These are phyloP conservation scores for Protobothrops mucrosquamatus DNA, from an alignment of 2,113 vertebrate genomes.

Conservation along the genomic window DNA sequence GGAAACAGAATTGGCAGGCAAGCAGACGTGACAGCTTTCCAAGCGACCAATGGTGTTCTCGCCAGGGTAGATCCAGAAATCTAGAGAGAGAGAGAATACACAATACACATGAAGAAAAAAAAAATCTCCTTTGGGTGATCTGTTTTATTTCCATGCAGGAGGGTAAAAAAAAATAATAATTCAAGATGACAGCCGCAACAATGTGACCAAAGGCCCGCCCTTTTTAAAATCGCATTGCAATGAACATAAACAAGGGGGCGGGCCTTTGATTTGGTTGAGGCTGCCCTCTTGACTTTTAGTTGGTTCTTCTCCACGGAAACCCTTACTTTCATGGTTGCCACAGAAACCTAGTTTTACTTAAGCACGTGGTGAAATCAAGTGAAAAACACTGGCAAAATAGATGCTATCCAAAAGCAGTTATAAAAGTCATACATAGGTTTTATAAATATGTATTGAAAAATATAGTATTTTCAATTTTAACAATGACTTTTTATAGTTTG, in stretches of 20 bases:
- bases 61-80: slow-evolving; percentile 79
- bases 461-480: too few relatives aligned
- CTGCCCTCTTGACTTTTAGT: background rate
- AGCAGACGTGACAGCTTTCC: slow-evolving; percentile 70
- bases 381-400: background rate
- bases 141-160: background rate
- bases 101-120: background rate
- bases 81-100: slow-evolving; percentile 51
- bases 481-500: too few relatives aligned
- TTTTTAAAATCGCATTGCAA: background rate
- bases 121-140: background rate
- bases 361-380: background rate
- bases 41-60: slow-evolving; percentile 83
- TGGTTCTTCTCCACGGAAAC: background rate
- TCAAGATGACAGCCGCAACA: background rate
- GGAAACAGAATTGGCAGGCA: slow-evolving; percentile 78
- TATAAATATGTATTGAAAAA: too few relatives aligned
- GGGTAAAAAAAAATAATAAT: background rate
- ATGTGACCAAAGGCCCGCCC: background rate
- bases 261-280: background rate
- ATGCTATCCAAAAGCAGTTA: background rate
- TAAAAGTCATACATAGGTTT: background rate
- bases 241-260: background rate
- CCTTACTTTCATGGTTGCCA: background rate
- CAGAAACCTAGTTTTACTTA: background rate